Percentiles rank a stretch among this genome's conserved stretches.
Evolutionary conservation across 2,113 vertebrate genomes (phyloP).

Genomic region (Actenoides lindsayi): DNA sequence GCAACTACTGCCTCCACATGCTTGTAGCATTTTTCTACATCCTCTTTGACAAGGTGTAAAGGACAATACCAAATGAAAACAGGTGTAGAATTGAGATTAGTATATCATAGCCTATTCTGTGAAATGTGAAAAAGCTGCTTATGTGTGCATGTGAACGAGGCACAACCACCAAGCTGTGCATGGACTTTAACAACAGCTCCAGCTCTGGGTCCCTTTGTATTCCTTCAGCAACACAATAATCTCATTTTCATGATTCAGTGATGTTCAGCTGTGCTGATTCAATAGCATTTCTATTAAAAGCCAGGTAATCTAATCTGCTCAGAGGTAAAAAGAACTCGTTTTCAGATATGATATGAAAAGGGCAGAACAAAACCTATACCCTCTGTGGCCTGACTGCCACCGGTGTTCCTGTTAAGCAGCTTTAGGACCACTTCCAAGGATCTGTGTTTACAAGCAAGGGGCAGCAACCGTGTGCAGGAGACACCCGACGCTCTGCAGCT

Average conservation of each 20-base stretch:
- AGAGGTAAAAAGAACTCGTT: background rate
- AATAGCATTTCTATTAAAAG: slow-evolving; percentile 46
- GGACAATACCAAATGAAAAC: background rate
- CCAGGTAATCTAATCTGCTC: background rate
- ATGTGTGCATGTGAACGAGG: background rate
- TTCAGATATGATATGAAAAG: background rate
- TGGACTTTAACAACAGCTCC: background rate
- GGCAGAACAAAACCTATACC: background rate
- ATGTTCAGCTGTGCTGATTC: background rate
- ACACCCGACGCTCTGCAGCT: no score
- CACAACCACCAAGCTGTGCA: background rate
- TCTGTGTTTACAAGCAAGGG: background rate
- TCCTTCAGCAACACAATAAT: background rate
- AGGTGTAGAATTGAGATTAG: background rate
- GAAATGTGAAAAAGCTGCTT: background rate
- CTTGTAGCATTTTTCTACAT: background rate
- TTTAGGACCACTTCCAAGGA: background rate
- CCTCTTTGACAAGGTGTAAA: background rate
- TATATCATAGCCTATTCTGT: background rate
- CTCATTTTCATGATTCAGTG: slow-evolving; percentile 1
- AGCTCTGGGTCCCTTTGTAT: background rate
- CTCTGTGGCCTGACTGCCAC: background rate
- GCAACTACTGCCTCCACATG: background rate
- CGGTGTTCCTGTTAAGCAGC: rapidly evolving
- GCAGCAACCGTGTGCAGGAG: rapidly evolving